Percentiles rank a stretch among this genome's conserved stretches.
phyloP scores from a whole-genome alignment of 64 coral and sea anemone genomes.

The Dendrophyllia cribrosa region DNA sequence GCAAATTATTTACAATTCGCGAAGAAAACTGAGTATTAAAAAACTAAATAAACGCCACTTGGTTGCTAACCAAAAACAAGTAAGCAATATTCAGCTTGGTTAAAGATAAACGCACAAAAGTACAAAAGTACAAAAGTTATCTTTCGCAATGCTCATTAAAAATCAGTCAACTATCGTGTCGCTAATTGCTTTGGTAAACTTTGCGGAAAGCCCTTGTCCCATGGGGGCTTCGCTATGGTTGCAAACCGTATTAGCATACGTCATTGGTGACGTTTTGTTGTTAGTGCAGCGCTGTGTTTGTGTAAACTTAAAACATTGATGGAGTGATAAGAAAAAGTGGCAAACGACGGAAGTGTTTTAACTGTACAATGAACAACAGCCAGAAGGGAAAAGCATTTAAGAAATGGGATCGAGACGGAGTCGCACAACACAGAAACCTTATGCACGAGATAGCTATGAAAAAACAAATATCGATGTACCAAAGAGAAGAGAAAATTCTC shows the following conservation, averaged over 20 bases:
- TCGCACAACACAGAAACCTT: conserved; percentile 80
- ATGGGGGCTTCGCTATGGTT: conserved; percentile 36
- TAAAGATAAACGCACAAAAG: too few species aligned
- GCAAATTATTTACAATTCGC: background rate
- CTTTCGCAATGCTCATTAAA: conserved; percentile 17
- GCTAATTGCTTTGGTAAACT: conserved; percentile 40
- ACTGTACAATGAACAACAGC: background rate
- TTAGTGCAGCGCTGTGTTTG: conserved; percentile 2
- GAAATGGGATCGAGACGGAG: conserved; percentile 46
- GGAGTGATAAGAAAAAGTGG: background rate
- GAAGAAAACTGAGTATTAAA: background rate
- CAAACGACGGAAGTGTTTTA: background rate
- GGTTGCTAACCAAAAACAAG: background rate
- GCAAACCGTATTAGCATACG: conserved; percentile 30
- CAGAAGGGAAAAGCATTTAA: conserved; percentile 44
- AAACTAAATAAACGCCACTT: background rate
- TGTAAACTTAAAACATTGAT: background rate
- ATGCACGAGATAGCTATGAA: conserved; percentile 86
- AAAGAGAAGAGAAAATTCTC: conserved; percentile 79
- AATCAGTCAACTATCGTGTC: background rate
- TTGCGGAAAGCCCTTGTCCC: conserved; percentile 7
- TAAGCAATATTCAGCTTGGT: background rate
- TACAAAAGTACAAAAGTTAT: background rate
- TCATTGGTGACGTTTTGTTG: background rate
- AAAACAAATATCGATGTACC: conserved; percentile 85